Evolutionary conservation across 2,797 vertebrate genomes (phyloP), one percentile per base, ranked within the genome.

Genomic region (Phrynocephalus guinanensis): DNA sequence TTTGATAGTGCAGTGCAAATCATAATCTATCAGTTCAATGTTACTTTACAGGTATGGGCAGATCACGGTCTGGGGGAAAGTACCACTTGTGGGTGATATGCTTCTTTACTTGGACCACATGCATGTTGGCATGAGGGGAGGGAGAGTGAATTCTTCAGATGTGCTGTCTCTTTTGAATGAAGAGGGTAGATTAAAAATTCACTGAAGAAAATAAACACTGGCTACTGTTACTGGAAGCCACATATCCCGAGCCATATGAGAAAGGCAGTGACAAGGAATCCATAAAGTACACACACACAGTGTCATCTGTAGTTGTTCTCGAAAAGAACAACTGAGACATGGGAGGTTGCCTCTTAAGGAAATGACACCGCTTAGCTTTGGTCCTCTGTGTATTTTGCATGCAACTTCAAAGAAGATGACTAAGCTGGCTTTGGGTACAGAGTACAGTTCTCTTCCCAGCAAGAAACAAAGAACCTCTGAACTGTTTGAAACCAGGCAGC

Each of bases 351-450:
- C 0, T 63, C 84, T 6, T 26, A 88, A 90, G 20, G 0, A 88
- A 78, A 18, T 70, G 70, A 81, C 7, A 89, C 1, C 3, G 0
- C 0, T 68, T 73, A 82, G 6, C 0, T 87, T 85, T 87, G 16
- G 18, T 26, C 6, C 5, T 89, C 86, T 86, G 56, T 10, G 1
- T 38, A 8, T 56, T 56, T 9, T 13, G 38, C 48, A n/a, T 72
- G 84, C 82, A 20, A 13, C 0, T 0, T 30, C 22, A 88, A 88
- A 89, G 66, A 84, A 92, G 89, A 82, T 2, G 86, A 50, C 4
- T 26, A 89, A 50, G 15, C 84, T 1, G 72, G 0, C 75, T 88
- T 38, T 83, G 66, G 81, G 33, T n/a, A 82, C 2, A 1, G 7
- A 20, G 82, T 86, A 67, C 11, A 6, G 6, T 89, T 87, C 79